phyloP scores from a whole-genome alignment of 2,888 invertebrate genomes.

The Drosophila barbarae region DNA sequence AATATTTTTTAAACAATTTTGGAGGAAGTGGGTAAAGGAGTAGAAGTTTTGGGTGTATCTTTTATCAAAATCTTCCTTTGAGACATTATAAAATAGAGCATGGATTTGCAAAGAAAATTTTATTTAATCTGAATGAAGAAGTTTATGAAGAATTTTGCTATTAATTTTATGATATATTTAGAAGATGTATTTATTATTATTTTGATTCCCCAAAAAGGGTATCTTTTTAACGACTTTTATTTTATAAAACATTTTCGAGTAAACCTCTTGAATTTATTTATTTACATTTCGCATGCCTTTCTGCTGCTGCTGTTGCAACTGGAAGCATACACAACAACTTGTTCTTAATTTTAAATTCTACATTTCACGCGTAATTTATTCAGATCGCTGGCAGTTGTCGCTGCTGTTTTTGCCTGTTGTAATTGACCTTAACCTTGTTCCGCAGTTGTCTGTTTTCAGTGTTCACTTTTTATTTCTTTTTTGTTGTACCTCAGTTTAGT shows the following conservation, averaged over 20 bases:
- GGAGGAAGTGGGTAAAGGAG: background rate
- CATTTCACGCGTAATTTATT: slow-evolving; percentile 56
- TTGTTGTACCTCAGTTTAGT: slow-evolving; percentile 11
- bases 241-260: background rate
- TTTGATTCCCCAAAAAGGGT: background rate
- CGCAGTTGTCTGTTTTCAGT: slow-evolving; percentile 27
- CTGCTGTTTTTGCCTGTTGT: slow-evolving; percentile 42
- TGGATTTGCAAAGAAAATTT: background rate
- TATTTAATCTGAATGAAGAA: background rate
- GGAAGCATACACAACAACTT: slow-evolving; percentile 48
- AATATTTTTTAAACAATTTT: background rate
- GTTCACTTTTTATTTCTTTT: background rate
- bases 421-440: slow-evolving; percentile 73
- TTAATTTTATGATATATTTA: background rate
- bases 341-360: slow-evolving; percentile 67
- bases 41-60: too few relatives aligned
- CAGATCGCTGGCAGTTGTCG: slow-evolving; percentile 40
- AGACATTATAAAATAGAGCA: background rate
- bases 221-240: too few relatives aligned
- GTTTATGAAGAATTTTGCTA: background rate
- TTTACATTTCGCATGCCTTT: slow-evolving; percentile 27
- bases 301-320: slow-evolving; percentile 7
- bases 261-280: slow-evolving; percentile 32
- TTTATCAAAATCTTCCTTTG: background rate
- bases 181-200: background rate